These are phyloP conservation scores for Cylindroiulus punctatus DNA, from an alignment of 2,888 invertebrate species.

Conservation along the genomic window DNA sequence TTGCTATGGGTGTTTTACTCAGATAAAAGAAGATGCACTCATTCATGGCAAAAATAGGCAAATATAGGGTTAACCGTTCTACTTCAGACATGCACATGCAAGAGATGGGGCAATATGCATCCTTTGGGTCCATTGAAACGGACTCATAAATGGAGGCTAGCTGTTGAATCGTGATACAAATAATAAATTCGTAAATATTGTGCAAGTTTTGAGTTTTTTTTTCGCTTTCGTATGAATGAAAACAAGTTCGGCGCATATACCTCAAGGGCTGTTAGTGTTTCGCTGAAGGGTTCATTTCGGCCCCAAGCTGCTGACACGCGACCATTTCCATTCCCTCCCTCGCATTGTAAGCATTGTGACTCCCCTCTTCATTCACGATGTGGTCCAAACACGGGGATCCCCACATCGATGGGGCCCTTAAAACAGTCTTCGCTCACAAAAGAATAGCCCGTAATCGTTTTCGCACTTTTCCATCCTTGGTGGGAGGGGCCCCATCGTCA, in stretches of 20 bases:
- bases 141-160: not conserved
- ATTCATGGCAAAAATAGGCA: no score
- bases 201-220: not conserved
- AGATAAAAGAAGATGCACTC: no score
- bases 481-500: not conserved
- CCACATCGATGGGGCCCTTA: not conserved
- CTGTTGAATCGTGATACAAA: not conserved
- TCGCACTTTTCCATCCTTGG: not conserved
- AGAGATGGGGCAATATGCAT: no score
- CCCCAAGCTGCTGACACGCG: not conserved
- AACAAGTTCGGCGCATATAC: not conserved
- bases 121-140: not conserved
- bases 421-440: conserved; percentile 1
- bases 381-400: not conserved
- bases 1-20: no score
- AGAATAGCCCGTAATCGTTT: conserved; percentile 15
- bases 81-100: no score
- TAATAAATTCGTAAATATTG: not conserved
- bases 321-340: not conserved
- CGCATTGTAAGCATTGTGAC: not conserved
- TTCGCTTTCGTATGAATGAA: not conserved
- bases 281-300: not conserved
- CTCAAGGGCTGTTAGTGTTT: not conserved
- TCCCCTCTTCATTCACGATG: not conserved
- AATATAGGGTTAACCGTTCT: no score